Conservation (phyloP, 1,140 invertebrate genomes). For the Tachypleus tridentatus region DNA sequence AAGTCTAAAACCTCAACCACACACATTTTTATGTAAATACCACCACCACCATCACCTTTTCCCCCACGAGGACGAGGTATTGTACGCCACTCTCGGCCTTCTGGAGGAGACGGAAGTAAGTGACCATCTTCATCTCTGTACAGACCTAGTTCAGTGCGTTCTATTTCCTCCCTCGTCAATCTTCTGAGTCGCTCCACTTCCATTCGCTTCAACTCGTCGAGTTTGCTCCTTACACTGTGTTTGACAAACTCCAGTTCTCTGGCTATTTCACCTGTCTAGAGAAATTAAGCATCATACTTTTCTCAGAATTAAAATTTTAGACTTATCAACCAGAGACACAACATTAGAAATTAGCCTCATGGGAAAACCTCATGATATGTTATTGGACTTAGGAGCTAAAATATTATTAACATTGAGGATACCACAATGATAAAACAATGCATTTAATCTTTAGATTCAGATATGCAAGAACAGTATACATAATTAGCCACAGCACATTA, state of each 20-base stretch:
- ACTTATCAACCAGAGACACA: not conserved
- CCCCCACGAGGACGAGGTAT: slow-evolving; percentile 11
- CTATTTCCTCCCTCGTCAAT: slow-evolving; percentile 51
- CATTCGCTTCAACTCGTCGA: slow-evolving; percentile 86
- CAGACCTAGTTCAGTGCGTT: slow-evolving; percentile 25
- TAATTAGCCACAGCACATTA: no score
- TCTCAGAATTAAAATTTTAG: not conserved
- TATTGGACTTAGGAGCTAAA: slow-evolving; percentile 1
- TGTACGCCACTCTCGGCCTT: slow-evolving; percentile 18
- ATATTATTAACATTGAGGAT: slow-evolving; percentile 3
- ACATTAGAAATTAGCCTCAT: not conserved
- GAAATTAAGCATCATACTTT: slow-evolving; percentile 10
- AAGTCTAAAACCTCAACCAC: not conserved
- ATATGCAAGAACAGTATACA: no score
- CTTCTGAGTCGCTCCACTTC: slow-evolving; percentile 68
- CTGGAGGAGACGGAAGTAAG: slow-evolving; percentile 11
- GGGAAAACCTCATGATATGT: not conserved
- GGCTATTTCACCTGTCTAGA: slow-evolving; percentile 77
- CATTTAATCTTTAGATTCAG: no score
- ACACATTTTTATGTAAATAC: slow-evolving; percentile 4
- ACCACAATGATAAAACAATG: no score
- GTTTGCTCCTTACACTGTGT: slow-evolving; percentile 68
- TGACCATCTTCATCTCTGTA: slow-evolving; percentile 16
- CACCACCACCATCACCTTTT: slow-evolving; percentile 14
- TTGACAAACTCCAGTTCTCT: slow-evolving; percentile 77